Base-by-base conservation (phyloP, 2,888 invertebrate species). In the Laothoe populi region DNA sequence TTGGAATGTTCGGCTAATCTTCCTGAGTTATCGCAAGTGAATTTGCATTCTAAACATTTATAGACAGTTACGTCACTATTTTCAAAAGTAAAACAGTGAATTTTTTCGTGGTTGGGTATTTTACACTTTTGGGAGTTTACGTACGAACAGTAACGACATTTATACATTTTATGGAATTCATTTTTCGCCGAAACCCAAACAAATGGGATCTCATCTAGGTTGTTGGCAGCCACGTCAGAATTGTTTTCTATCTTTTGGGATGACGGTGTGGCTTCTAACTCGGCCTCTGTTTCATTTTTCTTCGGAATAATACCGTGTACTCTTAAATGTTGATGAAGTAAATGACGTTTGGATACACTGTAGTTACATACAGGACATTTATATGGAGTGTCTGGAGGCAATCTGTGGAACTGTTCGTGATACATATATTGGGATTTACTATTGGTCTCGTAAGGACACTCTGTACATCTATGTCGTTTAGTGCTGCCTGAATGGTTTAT, bases 341-440 rank as follows among this genome's bases (percentile, higher is more conserved):
- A 92, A 74, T 97, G 96, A 67, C 95, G 93, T 78, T 96, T 96
- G 62, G 96, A 96, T 8, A 97, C 97, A 77, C 96, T 96, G 80
- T 97, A 97, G 69, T 96, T 95, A 83, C 98, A 98, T 71, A 95
- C 93, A 23, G 94, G 94, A 79, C 98, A 98, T 82, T 96, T 96
- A 85, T 96, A 96, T n/a, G 95, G 95, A 0, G 96, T 95, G 49
- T 95, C 95, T 60, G 95, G 94, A 0, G 95, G 95, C 44, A 87
- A 79, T 16, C 95, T 93, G 79, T 98, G 98, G 81, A 97, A 96
- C 78, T 97, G 97, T 78, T 96, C 96, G 79, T 98, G 98, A 80
- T 97, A 97, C 79, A 96, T 94, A 84, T 95, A 97, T 83, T 97
- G 97, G 26, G 96, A 96, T 83, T 96, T 97, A 81, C 96, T 96